phyloP scores from a whole-genome alignment of 2,113 vertebrate species.

The Sisor rabdophorus region DNA sequence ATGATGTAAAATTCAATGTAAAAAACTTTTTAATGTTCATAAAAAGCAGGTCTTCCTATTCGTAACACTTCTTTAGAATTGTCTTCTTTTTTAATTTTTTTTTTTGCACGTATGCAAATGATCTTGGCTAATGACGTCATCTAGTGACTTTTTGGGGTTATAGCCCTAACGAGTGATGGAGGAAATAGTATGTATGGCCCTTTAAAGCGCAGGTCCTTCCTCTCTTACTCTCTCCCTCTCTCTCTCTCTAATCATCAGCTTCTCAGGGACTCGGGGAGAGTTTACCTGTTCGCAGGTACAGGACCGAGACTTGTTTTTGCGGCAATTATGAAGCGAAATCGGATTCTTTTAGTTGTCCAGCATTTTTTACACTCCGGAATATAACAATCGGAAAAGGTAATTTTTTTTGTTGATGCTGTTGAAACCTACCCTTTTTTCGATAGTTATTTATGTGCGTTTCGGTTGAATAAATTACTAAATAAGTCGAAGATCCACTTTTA shows the following conservation, averaged over 20 bases:
- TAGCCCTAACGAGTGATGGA: not conserved
- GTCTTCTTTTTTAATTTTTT: not conserved
- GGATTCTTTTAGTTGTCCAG: not conserved
- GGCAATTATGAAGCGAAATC: not conserved
- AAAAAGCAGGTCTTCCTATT: not conserved
- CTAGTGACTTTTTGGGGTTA: not conserved
- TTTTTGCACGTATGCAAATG: not conserved
- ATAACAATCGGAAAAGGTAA: not conserved
- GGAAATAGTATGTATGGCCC: slow-evolving; percentile 16
- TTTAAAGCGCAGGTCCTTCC: slow-evolving; percentile 38
- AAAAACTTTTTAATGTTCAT: not conserved
- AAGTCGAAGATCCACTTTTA: not conserved
- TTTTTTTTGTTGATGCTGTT: not conserved
- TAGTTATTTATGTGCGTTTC: not conserved
- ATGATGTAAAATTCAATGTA: too few relatives aligned
- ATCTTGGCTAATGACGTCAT: not conserved
- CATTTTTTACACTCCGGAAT: not conserved
- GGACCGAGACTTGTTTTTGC: not conserved
- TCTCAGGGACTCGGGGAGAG: slow-evolving; percentile 8
- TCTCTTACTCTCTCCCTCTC: too few relatives aligned
- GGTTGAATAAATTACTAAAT: not conserved
- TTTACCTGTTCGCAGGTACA: slow-evolving; percentile 48
- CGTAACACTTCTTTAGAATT: not conserved
- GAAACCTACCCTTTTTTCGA: not conserved
- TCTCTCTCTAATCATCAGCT: not conserved